Evolutionary conservation across 2,888 invertebrate species (phyloP).

Genomic region (Mythimna lalbum): DNA sequence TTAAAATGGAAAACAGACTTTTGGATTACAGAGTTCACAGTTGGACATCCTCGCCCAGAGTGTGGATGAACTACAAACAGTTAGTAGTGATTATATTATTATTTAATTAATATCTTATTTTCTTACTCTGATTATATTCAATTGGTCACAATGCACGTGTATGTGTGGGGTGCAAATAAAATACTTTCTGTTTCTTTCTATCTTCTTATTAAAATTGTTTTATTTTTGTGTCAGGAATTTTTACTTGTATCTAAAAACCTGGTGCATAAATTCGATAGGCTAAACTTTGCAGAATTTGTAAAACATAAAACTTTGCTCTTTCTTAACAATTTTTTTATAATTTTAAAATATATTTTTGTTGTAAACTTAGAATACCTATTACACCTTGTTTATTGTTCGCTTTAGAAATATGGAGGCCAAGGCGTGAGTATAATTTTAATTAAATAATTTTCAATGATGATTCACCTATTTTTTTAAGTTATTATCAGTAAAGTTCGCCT

Average conservation of each 20-base stretch:
- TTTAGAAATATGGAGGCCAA: slow-evolving; percentile 50
- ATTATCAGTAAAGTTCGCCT: background rate
- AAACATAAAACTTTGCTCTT: background rate
- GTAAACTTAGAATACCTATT: background rate
- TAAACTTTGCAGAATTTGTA: background rate
- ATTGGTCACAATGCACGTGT: background rate
- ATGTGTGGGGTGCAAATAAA: background rate
- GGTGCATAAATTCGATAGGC: background rate
- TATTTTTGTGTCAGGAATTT: background rate
- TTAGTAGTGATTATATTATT: slow-evolving; percentile 43
- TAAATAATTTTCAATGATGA: background rate
- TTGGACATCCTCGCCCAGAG: slow-evolving; percentile 60
- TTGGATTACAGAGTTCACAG: slow-evolving; percentile 60
- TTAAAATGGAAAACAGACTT: slow-evolving; percentile 40
- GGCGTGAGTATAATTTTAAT: slow-evolving; percentile 43
- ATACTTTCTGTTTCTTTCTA: background rate
- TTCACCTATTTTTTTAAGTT: background rate
- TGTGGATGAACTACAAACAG: slow-evolving; percentile 62
- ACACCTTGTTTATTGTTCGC: slow-evolving; percentile 14
- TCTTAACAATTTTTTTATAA: background rate
- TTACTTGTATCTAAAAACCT: background rate
- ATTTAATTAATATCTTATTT: slow-evolving; percentile 14
- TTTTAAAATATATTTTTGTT: background rate
- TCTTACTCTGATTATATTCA: background rate
- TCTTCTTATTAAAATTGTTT: background rate